Evolutionary conservation across 2,888 invertebrate genomes (phyloP).

Genomic region (Nomada fucata): DNA sequence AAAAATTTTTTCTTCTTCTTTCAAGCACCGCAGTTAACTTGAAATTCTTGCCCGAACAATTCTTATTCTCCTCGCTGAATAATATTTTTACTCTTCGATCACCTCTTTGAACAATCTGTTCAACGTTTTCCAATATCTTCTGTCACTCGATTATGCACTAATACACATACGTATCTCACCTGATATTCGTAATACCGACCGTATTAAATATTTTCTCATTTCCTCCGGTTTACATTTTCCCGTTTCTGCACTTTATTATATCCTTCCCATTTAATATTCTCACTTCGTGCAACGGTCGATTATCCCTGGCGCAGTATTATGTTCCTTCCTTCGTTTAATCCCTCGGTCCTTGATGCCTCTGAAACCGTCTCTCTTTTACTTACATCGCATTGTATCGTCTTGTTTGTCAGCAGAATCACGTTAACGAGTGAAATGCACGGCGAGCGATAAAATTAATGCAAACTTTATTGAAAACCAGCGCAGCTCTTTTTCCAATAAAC

Average conservation of each 20-base stretch:
- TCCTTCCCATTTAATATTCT: slow-evolving; percentile 32
- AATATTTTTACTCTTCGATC: background rate
- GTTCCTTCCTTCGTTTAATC: slow-evolving; percentile 8
- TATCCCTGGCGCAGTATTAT: slow-evolving; percentile 9
- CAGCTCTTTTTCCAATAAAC: background rate
- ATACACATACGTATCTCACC: slow-evolving; percentile 8
- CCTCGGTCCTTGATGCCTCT: background rate
- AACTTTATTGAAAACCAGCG: background rate
- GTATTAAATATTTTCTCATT: slow-evolving; percentile 34
- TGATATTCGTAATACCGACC: background rate
- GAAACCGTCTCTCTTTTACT: background rate
- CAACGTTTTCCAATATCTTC: background rate
- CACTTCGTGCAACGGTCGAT: slow-evolving; percentile 23
- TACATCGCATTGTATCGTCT: background rate
- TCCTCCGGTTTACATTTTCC: slow-evolving; percentile 14
- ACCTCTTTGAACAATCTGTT: background rate
- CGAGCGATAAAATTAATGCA: background rate
- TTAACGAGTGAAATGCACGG: background rate
- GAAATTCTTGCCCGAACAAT: background rate
- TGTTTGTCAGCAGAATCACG: background rate
- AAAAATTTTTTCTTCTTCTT: no score
- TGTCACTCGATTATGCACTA: slow-evolving; percentile 23
- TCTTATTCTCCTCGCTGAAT: background rate
- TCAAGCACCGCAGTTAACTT: no score
- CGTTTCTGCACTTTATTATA: slow-evolving; percentile 24